These are phyloP conservation scores for Trissoscelio sp. DNA, from an alignment of 2,888 invertebrate species.

Conservation along the genomic window DNA sequence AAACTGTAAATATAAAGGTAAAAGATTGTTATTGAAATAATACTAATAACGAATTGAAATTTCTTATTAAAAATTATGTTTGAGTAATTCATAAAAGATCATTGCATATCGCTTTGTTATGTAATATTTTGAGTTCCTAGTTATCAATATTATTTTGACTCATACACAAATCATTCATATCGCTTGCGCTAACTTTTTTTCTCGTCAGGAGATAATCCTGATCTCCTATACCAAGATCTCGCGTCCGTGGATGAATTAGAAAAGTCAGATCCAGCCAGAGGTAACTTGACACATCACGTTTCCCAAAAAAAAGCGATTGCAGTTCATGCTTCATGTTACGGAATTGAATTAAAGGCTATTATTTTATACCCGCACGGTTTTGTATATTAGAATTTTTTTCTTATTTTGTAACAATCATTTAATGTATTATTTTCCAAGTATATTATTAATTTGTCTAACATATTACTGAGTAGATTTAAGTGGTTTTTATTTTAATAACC, in stretches of 20 bases:
- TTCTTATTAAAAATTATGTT: not conserved
- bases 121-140: slow-evolving; percentile 42
- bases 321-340: slow-evolving; percentile 37
- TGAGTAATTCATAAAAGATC: not conserved
- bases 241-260: slow-evolving; percentile 82
- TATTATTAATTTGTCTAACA: slow-evolving; percentile 8
- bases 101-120: not conserved
- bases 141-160: slow-evolving; percentile 28
- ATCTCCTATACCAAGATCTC: slow-evolving; percentile 85
- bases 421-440: not conserved
- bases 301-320: slow-evolving; percentile 32
- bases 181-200: slow-evolving; percentile 70
- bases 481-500: not conserved
- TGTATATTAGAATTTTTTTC: not conserved
- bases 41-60: slow-evolving; percentile 1
- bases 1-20: too few relatives aligned
- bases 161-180: slow-evolving; percentile 44
- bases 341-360: slow-evolving; percentile 5
- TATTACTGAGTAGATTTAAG: not conserved
- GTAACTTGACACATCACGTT: slow-evolving; percentile 74
- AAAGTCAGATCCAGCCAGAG: slow-evolving; percentile 77
- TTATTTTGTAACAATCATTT: not conserved
- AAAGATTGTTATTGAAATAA: too few relatives aligned
- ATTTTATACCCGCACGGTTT: slow-evolving; percentile 43
- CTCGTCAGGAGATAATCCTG: slow-evolving; percentile 85